A percentile compares a stretch with the other conserved stretches of the same genome.
These are phyloP conservation scores for Zeugodacus cucurbitae DNA, from an alignment of 1,140 invertebrate species.

Conservation along the genomic window DNA sequence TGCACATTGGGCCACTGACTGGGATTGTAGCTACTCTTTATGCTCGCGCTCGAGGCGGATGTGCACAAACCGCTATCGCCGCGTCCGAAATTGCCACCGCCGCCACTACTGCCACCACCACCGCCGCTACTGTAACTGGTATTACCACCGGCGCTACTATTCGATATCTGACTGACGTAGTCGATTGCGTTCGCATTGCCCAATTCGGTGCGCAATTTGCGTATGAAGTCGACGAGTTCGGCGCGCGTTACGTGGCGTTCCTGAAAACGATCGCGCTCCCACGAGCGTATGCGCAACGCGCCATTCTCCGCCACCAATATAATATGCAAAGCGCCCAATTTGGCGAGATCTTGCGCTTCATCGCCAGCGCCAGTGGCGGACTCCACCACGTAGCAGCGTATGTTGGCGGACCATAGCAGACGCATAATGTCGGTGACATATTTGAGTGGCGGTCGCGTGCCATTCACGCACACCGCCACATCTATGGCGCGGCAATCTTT, in stretches of 20 bases:
- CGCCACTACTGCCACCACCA: constrained; percentile 49
- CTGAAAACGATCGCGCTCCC: constrained; percentile 73
- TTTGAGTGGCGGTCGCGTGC: constrained; percentile 69
- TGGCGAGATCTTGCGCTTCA: constrained; percentile 76
- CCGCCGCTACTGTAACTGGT: constrained; percentile 36
- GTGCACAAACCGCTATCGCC: constrained; percentile 51
- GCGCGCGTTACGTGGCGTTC: constrained; percentile 71
- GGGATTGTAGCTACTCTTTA: constrained; percentile 53
- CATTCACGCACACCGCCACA: constrained; percentile 75
- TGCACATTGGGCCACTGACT: constrained; percentile 64
- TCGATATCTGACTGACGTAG: constrained; percentile 47
- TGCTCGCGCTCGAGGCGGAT: constrained; percentile 50
- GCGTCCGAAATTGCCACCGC: constrained; percentile 48
- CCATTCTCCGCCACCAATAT: constrained; percentile 76
- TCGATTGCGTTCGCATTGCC: constrained; percentile 44
- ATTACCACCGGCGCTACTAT: constrained; percentile 43
- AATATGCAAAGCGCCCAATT: constrained; percentile 73
- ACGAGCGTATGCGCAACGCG: constrained; percentile 70
- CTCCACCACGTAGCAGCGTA: constrained; percentile 66
- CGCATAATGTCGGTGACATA: constrained; percentile 72
- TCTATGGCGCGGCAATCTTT: constrained; percentile 69
- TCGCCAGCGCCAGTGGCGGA: constrained; percentile 64
- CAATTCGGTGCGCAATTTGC: constrained; percentile 60
- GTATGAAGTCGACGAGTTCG: constrained; percentile 72
- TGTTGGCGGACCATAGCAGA: constrained; percentile 66